Evolutionary conservation across 2,797 vertebrate genomes (phyloP).

Genomic region (Avahi laniger): DNA sequence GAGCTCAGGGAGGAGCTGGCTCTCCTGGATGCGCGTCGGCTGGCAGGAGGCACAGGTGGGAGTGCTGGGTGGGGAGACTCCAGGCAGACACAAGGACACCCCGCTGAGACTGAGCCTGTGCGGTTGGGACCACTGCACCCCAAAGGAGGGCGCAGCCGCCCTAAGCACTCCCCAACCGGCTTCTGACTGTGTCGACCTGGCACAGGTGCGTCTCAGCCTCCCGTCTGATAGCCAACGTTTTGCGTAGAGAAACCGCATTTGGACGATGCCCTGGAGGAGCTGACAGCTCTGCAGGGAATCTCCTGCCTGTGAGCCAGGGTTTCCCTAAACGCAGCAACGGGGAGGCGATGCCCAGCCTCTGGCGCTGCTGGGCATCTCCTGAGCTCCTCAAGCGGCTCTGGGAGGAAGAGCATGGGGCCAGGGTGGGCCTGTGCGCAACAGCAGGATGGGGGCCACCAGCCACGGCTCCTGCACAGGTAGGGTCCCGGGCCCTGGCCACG

Average conservation of each 20-base stretch:
- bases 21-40: fast-evolving
- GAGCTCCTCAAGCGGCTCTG: neutral
- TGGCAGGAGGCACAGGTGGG: neutral
- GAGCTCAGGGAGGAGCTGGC: neutral
- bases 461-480: neutral
- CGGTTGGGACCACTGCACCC: fast-evolving
- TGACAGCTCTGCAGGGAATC: neutral
- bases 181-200: neutral
- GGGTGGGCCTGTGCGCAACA: neutral
- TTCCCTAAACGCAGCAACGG: fast-evolving
- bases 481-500: neutral
- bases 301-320: too few species aligned
- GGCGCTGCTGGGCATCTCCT: neutral
- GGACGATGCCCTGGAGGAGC: neutral
- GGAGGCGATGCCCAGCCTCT: neutral
- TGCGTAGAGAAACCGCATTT: neutral
- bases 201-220: neutral
- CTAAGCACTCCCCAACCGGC: neutral
- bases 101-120: neutral
- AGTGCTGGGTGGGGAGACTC: neutral
- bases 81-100: neutral
- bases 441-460: too few species aligned
- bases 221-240: neutral
- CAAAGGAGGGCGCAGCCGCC: too few species aligned
- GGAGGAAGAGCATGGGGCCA: neutral